Base-by-base conservation (phyloP, 2,113 vertebrate genomes). In the Eulemur rufifrons region DNA sequence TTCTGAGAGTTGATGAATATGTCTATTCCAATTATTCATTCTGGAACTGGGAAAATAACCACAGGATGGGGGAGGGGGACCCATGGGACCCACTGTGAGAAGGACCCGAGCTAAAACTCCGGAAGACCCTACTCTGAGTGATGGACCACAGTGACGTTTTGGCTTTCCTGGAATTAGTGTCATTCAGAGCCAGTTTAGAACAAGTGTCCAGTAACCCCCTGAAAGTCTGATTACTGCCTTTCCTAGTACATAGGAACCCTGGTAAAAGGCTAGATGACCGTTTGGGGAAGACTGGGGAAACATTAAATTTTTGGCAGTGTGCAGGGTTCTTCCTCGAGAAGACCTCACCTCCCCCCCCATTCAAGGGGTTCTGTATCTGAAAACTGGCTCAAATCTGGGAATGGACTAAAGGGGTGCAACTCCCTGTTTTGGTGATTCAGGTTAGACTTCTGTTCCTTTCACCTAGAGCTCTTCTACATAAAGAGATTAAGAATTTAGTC, bases 101-200 rank as follows among this genome's bases (percentile, higher is more conserved):
- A 90, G 50, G 6, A 71, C 1, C 1, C 20, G 2, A 91, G 37
- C 54, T 47, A 88, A 45, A 42, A 27, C 20, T 42, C 32, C 15
- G 10, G 18, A n/a, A 66, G 11, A 6, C 20, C 18, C 29, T 37
- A 0, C 15, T 3, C 3, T 5, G 20, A 1, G 25, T 6, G 23
- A 9, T 42, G 14, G 54, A 39, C 50, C 18, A 34, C 2, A 5
- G 39, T 59, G 52, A 42, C 10, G 3, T 52, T 27, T 21, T 11
- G 61, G 4, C 12, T 63, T 56, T 34, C 61, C 15, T 9, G 52
- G 76, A 66, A 18, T 54, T 27, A n/a, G 9, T 61, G 61, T 74
- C 27, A 25, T 66, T 95, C 82, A 52, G 20, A 74, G 68, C 27
- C 14, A 8, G 15, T 11, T 95, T 76, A 59, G 15, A 74, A 54